These are phyloP conservation scores for Pimpla rufipes DNA, from an alignment of 2,888 invertebrate species.

Conservation along the genomic window DNA sequence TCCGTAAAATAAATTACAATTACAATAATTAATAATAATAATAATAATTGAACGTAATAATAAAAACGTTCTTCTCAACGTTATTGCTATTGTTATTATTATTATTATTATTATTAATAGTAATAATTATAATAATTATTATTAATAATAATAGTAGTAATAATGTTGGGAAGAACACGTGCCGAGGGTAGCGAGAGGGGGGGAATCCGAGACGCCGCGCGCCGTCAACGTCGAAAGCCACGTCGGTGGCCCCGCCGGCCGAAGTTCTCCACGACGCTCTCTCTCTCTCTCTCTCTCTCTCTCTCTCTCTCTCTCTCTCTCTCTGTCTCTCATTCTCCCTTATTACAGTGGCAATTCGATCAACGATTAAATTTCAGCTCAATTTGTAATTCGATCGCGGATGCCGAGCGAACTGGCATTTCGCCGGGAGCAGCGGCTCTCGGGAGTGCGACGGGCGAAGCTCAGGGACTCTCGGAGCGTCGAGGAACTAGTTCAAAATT, in stretches of 20 bases:
- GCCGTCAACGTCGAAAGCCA: constrained; percentile 13
- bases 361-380: constrained; percentile 64
- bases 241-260: constrained; percentile 17
- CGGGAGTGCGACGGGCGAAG: background rate
- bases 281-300: too few relatives aligned
- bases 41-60: too few relatives aligned
- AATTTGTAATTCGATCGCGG: constrained; percentile 64
- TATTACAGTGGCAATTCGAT: constrained; percentile 53
- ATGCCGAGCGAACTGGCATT: constrained; percentile 32
- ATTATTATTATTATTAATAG: too few relatives aligned
- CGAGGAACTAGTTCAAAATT: too few relatives aligned
- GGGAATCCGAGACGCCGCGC: background rate
- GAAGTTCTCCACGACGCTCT: background rate
- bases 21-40: too few relatives aligned
- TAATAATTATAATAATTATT: background rate
- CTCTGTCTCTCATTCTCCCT: background rate
- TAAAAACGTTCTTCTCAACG: too few relatives aligned
- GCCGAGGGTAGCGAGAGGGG: background rate
- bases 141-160: too few relatives aligned
- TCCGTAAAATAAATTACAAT: too few relatives aligned
- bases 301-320: background rate
- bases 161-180: too few relatives aligned
- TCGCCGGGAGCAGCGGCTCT: constrained; percentile 6
- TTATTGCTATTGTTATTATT: too few relatives aligned
- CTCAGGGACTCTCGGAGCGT: too few relatives aligned